Evolutionary conservation across 2,888 invertebrate species (phyloP).

Genomic region (Heteromyza rotundicornis): DNA sequence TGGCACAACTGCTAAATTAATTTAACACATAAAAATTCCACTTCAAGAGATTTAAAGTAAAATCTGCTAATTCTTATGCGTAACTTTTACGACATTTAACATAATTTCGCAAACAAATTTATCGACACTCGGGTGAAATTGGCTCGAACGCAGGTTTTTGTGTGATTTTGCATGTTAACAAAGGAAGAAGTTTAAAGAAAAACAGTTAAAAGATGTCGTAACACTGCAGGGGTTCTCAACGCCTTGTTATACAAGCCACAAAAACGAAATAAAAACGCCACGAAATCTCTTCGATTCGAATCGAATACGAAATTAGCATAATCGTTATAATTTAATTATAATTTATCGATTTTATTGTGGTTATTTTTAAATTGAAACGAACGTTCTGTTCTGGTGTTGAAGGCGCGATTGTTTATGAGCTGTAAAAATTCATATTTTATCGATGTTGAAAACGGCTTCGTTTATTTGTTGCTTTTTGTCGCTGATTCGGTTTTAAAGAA

Average conservation of each 20-base stretch:
- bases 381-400: slow-evolving; percentile 41
- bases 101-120: slow-evolving; percentile 10
- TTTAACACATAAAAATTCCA: neutral
- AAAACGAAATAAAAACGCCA: too few species aligned
- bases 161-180: too few species aligned
- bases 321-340: slow-evolving; percentile 58
- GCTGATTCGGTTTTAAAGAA: too few species aligned
- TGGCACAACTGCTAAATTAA: neutral
- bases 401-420: slow-evolving; percentile 52
- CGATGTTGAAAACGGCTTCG: too few species aligned
- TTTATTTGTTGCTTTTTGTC: too few species aligned
- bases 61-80: neutral
- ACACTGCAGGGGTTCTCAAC: slow-evolving; percentile 36
- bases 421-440: slow-evolving; percentile 49
- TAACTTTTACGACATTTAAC: slow-evolving; percentile 3
- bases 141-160: too few species aligned
- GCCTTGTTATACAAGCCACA: too few species aligned
- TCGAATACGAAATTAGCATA: slow-evolving; percentile 48
- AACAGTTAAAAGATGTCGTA: neutral
- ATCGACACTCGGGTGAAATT: slow-evolving; percentile 3
- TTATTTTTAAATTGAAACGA: slow-evolving; percentile 26
- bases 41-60: neutral
- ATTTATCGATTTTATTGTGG: slow-evolving; percentile 51
- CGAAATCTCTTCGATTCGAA: slow-evolving; percentile 7
- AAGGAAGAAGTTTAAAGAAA: too few species aligned